These are phyloP conservation scores for Lithophane leautieri DNA, from an alignment of 2,888 invertebrate species.

Conservation along the genomic window DNA sequence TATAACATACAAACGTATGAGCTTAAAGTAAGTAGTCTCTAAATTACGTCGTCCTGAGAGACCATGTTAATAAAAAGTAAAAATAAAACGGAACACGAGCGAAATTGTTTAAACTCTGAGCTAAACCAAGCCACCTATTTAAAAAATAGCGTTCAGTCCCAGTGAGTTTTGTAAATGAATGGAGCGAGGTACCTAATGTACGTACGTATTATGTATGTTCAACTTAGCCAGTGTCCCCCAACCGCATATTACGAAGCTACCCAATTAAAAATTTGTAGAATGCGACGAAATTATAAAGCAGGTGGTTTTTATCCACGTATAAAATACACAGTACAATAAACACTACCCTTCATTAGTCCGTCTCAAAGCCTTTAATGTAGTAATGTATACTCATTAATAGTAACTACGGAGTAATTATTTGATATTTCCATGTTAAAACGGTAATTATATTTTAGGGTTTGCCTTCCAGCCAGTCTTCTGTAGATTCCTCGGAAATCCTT, in stretches of 20 bases:
- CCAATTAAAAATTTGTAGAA: conserved; percentile 45
- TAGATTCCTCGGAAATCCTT: conserved; percentile 19
- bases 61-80: conserved; percentile 38
- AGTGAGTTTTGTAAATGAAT: conserved; percentile 56
- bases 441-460: conserved; percentile 25
- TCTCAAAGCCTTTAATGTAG: conserved; percentile 2
- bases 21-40: conserved; percentile 55
- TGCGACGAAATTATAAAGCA: conserved; percentile 35
- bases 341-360: background rate
- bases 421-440: background rate
- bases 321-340: conserved; percentile 10
- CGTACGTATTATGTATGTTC: conserved; percentile 30
- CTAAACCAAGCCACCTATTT: conserved; percentile 36
- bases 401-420: background rate
- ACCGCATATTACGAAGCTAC: conserved; percentile 33
- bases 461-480: conserved; percentile 10
- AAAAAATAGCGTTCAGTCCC: conserved; percentile 50
- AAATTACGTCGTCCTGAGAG: conserved; percentile 31
- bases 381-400: background rate
- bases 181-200: conserved; percentile 15
- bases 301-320: conserved; percentile 19
- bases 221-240: conserved; percentile 18
- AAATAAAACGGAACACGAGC: conserved; percentile 34
- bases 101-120: conserved; percentile 46
- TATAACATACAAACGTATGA: conserved; percentile 2